Base-by-base conservation (phyloP, 2,113 vertebrate species). In the Blennius ocellaris region DNA sequence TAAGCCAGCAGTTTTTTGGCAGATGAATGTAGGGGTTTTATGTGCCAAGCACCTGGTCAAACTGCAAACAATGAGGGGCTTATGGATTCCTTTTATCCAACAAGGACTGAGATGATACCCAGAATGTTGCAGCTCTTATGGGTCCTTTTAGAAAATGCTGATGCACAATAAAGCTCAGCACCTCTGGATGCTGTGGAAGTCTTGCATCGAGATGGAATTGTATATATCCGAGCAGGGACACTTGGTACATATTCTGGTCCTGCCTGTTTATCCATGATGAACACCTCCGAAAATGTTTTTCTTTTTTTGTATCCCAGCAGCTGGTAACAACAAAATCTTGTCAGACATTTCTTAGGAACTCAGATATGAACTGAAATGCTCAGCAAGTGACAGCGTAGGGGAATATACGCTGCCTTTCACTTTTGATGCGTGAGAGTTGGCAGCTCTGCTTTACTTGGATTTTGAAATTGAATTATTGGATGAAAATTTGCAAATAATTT, bases 21-120 rank as follows among this genome's bases (percentile, higher is more conserved):
- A 91, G 89, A 81, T 65, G 61, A 76, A 83, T 66, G 67, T 82
- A 54, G 77, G 62, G 76, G 71, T 76, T 88, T 89, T 74, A 78
- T 83, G 82, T 91, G 93, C 93, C 92, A 93, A 92, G 90, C 92
- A 93, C 94, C 92, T 94, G 93, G 92, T 93, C 92, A 93, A 90
- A 92, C 89, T 89, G 91, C 85, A 93, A 89, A 93, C 93, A 93
- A 93, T 93, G 88, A 92, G 89, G 81, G 87, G 87, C 90, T 94
- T 92, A 93, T 87, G 82, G 85, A 93, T 89, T 83, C 76, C 76
- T 87, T 92, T 93, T 90, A 86, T 91, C 90, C 88, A 88, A 76
- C 84, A 68, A 87, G 65, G 74, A 76, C 84, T 80, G 83, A 85
- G 86, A 92, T 82, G 90, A 91, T 91, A 89, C 84, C 78, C 77